Conservation (phyloP, 2,797 vertebrate genomes). For the Ptychobarbus kaznakovi region DNA sequence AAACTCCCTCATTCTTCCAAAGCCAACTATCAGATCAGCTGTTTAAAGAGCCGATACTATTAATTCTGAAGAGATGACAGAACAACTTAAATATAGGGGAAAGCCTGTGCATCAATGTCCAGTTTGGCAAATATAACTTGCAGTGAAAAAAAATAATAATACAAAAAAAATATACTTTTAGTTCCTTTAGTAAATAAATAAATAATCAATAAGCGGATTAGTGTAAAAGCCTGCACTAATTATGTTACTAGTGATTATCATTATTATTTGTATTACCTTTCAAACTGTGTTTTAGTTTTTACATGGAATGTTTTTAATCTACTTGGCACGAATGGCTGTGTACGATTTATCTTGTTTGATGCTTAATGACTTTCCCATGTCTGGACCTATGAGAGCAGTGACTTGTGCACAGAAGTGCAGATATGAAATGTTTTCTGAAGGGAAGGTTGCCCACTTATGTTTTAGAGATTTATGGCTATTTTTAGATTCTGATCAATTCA, state of each 20-base stretch:
- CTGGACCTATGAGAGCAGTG: constrained; percentile 21
- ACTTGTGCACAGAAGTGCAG: constrained; percentile 34
- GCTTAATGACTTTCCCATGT: constrained; percentile 43
- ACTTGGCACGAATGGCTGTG: background rate
- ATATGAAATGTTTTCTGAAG: constrained; percentile 24
- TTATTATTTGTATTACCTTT: background rate
- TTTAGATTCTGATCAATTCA: background rate
- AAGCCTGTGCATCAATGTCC: constrained; percentile 16
- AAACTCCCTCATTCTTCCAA: constrained; percentile 10
- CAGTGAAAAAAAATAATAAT: background rate
- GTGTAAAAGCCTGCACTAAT: background rate
- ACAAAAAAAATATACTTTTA: background rate
- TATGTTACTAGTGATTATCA: background rate
- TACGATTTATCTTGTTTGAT: constrained; percentile 48
- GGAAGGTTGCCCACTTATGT: background rate
- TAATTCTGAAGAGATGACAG: constrained; percentile 41
- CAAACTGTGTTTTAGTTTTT: background rate
- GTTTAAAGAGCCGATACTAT: constrained; percentile 42
- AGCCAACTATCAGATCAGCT: constrained; percentile 22
- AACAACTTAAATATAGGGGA: constrained; percentile 2
- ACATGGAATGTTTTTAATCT: constrained; percentile 14
- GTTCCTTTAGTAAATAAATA: background rate
- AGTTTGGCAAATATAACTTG: constrained; percentile 5
- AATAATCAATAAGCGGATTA: background rate
- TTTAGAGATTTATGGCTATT: constrained; percentile 12